Evolutionary conservation across 2,888 invertebrate genomes (phyloP).

Genomic region (Calephelis perditalis): DNA sequence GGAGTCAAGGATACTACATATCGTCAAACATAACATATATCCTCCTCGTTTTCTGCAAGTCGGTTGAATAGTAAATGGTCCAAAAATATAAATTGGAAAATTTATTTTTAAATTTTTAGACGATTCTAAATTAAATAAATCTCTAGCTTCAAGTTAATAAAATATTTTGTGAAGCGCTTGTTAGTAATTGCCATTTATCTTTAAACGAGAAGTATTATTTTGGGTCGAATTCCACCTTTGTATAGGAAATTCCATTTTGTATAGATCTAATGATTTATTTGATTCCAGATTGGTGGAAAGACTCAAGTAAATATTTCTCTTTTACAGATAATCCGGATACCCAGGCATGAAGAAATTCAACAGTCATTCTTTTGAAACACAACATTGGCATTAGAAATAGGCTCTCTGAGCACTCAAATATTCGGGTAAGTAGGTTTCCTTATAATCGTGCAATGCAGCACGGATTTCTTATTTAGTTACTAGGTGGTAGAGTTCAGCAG

Average conservation of each 20-base stretch:
- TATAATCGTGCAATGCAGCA: background rate
- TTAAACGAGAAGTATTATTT: conserved; percentile 46
- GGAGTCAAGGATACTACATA: no score
- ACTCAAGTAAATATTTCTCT: conserved; percentile 61
- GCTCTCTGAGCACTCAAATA: background rate
- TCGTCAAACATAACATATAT: no score
- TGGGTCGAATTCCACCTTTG: conserved; percentile 63
- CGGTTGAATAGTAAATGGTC: no score
- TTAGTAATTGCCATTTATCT: conserved; percentile 1
- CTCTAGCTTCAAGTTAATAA: no score
- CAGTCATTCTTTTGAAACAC: background rate
- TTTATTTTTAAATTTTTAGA: no score
- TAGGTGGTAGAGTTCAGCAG: no score
- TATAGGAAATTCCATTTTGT: conserved; percentile 28
- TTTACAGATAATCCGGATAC: conserved; percentile 34
- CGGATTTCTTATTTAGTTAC: no score
- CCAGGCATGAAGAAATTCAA: conserved; percentile 11
- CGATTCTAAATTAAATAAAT: no score
- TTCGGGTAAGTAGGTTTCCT: conserved; percentile 7
- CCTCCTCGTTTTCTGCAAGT: no score
- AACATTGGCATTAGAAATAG: background rate
- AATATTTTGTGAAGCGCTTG: background rate
- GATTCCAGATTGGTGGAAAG: conserved; percentile 50
- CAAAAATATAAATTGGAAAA: no score
- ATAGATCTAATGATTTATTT: conserved; percentile 34